phyloP scores from a whole-genome alignment of 35 echinoderm and acorn worm genomes.

The Heliocidaris erythrogramma region DNA sequence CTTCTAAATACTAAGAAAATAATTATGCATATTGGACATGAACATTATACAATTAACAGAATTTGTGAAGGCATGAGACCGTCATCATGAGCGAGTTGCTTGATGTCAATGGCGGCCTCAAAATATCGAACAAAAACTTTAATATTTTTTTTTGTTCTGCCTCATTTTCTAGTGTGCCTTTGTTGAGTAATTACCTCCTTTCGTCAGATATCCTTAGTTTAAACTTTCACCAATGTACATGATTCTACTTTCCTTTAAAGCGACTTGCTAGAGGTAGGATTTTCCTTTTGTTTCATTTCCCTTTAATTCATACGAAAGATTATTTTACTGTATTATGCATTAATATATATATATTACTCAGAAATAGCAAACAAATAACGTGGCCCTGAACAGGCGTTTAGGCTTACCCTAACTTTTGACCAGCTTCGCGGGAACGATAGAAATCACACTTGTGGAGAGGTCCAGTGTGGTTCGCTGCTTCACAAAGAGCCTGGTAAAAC shows the following conservation, averaged over 20 bases:
- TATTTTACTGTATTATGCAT: not conserved
- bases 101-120: too few species aligned
- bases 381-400: not conserved
- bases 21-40: too few species aligned
- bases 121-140: too few species aligned
- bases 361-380: not conserved
- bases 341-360: not conserved
- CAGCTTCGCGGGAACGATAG: slow-evolving; percentile 75
- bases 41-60: too few species aligned
- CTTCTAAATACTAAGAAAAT: not conserved
- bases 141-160: too few species aligned
- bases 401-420: slow-evolving; percentile 65
- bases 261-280: not conserved
- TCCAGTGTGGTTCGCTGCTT: slow-evolving; percentile 62
- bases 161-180: too few species aligned
- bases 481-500: slow-evolving; percentile 75
- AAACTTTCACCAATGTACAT: too few species aligned
- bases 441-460: slow-evolving; percentile 75
- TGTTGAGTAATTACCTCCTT: not conserved
- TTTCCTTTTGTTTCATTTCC: too few species aligned
- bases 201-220: too few species aligned
- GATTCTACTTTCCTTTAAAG: too few species aligned
- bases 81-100: too few species aligned
- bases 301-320: not conserved
- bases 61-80: too few species aligned